phyloP scores from a whole-genome alignment of 2,888 invertebrate species.

The Sarcophaga carnaria region DNA sequence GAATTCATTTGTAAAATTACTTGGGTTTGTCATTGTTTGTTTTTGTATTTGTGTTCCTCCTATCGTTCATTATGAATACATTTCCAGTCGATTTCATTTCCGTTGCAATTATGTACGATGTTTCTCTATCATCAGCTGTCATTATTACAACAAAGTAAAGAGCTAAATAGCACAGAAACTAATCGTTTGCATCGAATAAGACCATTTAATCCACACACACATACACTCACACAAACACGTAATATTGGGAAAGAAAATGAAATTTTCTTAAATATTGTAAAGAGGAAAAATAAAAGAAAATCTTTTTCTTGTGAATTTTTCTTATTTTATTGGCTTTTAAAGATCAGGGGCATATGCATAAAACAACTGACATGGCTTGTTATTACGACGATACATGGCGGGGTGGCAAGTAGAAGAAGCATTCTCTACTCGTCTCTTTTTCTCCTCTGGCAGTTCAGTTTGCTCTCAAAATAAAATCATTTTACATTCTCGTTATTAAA shows the following conservation, averaged over 20 bases:
- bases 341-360: slow-evolving; percentile 51
- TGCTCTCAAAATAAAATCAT: no score
- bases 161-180: slow-evolving; percentile 23
- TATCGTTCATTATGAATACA: slow-evolving; percentile 4
- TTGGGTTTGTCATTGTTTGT: not conserved
- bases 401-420: slow-evolving; percentile 11
- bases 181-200: slow-evolving; percentile 20
- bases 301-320: slow-evolving; percentile 8
- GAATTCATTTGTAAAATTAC: not conserved
- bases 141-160: slow-evolving; percentile 36
- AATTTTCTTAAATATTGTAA: slow-evolving; percentile 15
- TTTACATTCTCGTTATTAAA: no score
- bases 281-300: slow-evolving; percentile 28
- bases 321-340: slow-evolving; percentile 3
- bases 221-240: no score
- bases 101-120: slow-evolving; percentile 37
- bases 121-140: slow-evolving; percentile 52
- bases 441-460: no score
- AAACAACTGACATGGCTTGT: slow-evolving; percentile 52
- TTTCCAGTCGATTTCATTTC: slow-evolving; percentile 51
- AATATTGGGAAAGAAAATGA: no score
- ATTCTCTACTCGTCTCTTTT: not conserved
- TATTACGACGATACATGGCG: slow-evolving; percentile 37
- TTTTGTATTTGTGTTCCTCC: not conserved
- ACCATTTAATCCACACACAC: not conserved